phyloP scores from a whole-genome alignment of 2,797 vertebrate genomes.

The Harpagifer antarcticus region DNA sequence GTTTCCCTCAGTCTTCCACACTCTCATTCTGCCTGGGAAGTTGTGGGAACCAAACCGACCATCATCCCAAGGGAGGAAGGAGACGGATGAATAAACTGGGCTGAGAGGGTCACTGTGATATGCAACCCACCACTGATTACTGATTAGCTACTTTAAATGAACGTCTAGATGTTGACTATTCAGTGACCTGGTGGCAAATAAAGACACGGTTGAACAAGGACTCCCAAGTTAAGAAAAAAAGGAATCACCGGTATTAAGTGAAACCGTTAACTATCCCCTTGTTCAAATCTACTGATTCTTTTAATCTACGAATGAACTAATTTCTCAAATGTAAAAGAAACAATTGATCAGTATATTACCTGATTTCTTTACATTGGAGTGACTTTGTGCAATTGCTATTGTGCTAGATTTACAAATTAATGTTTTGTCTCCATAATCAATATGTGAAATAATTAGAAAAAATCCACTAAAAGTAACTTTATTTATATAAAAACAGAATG shows the following conservation, averaged over 20 bases:
- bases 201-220: constrained; percentile 6
- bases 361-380: constrained; percentile 30
- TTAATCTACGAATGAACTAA: background rate
- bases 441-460: too few species aligned
- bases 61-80: constrained; percentile 67
- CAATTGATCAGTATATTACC: constrained; percentile 29
- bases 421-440: too few species aligned
- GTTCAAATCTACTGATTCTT: background rate
- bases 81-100: constrained; percentile 47
- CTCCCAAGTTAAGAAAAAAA: background rate
- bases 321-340: constrained; percentile 8
- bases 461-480: too few species aligned
- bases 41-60: constrained; percentile 62
- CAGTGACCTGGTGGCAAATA: background rate
- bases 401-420: too few species aligned
- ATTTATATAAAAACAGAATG: background rate
- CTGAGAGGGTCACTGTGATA: constrained; percentile 34
- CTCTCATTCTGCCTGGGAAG: constrained; percentile 57
- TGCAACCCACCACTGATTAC: constrained; percentile 36
- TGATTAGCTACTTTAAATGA: constrained; percentile 34
- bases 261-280: background rate
- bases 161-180: constrained; percentile 5
- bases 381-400: background rate
- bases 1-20: constrained; percentile 38
- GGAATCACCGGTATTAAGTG: background rate